phyloP scores from a whole-genome alignment of 2,888 invertebrate genomes.

The Eristalinus sepulchralis region DNA sequence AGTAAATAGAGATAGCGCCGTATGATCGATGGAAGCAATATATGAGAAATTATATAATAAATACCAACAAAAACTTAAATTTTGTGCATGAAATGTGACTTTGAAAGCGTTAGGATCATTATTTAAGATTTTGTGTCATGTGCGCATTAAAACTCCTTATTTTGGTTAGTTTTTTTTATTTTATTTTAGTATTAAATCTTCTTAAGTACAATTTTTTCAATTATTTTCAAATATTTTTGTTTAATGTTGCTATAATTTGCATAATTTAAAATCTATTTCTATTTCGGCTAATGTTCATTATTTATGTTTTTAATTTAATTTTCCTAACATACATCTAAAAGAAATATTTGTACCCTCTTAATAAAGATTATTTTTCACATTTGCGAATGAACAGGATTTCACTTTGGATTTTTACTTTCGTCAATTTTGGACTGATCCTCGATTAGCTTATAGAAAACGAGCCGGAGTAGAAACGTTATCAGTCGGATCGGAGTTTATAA shows the following conservation, averaged over 20 bases:
- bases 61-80: constrained; percentile 2
- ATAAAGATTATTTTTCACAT: neutral
- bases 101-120: constrained; percentile 3
- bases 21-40: constrained; percentile 32
- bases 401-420: constrained; percentile 99
- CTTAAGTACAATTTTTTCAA: neutral
- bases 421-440: constrained; percentile 98
- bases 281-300: constrained; percentile 53
- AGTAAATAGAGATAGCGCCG: constrained; percentile 41
- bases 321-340: constrained; percentile 1
- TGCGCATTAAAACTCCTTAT: neutral
- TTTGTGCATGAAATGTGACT: constrained; percentile 50
- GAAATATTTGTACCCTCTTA: neutral
- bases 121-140: neutral
- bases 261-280: constrained; percentile 34
- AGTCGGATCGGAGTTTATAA: constrained; percentile 97
- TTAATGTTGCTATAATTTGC: constrained; percentile 33
- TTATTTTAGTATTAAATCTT: neutral
- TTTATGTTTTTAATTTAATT: constrained; percentile 7
- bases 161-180: constrained; percentile 6
- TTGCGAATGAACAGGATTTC: constrained; percentile 87
- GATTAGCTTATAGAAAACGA: constrained; percentile 94
- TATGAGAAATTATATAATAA: constrained; percentile 16
- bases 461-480: constrained; percentile 94
- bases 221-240: neutral